Evolutionary conservation across 2,888 invertebrate genomes (phyloP).

Genomic region (Coecobrya sp.): DNA sequence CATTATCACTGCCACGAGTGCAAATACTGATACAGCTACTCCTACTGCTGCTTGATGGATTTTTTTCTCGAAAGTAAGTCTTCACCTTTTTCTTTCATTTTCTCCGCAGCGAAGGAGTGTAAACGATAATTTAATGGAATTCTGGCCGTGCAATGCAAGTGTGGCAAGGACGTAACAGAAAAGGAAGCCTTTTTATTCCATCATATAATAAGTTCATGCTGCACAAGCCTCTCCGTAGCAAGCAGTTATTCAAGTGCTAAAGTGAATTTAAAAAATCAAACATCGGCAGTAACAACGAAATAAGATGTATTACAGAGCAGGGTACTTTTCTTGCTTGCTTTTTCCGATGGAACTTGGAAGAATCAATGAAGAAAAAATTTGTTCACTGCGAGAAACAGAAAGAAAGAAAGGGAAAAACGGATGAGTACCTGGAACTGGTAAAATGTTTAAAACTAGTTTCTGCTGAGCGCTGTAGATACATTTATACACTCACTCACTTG

Average conservation of each 20-base stretch:
- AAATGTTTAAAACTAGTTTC: not conserved
- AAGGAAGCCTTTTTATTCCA: not conserved
- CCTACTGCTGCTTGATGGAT: not conserved
- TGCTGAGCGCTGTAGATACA: not conserved
- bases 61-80: not conserved
- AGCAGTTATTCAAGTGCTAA: not conserved
- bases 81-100: conserved; percentile 21
- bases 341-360: not conserved
- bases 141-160: not conserved
- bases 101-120: conserved; percentile 23
- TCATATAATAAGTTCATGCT: not conserved
- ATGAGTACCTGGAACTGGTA: not conserved
- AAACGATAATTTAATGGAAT: conserved; percentile 65
- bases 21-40: not conserved
- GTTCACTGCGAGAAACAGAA: not conserved
- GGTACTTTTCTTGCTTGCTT: not conserved
- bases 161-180: not conserved
- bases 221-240: not conserved
- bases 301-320: not conserved
- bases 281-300: not conserved
- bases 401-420: not conserved
- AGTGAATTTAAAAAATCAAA: conserved; percentile 18
- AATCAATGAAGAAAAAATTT: not conserved
- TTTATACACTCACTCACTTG: not conserved
- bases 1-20: not conserved